Evolutionary conservation across 2,113 vertebrate genomes (phyloP).

Genomic region (Oncorhynchus clarkii): DNA sequence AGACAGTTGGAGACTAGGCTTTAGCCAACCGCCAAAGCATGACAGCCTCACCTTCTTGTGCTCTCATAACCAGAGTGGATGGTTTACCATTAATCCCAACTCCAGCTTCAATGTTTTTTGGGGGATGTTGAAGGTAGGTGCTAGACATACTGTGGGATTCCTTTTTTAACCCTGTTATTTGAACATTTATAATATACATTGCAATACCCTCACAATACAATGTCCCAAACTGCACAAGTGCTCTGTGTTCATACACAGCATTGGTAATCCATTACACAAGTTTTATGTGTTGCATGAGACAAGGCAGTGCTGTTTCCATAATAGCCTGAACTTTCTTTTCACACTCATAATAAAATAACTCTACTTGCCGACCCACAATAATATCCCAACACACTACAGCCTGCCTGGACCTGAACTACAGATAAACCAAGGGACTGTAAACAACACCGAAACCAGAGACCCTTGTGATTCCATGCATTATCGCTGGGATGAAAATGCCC

Average conservation of each 20-base stretch:
- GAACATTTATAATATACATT: too few relatives aligned
- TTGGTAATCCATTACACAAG: neutral
- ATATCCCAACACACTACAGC: neutral
- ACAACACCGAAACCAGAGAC: constrained; percentile 7
- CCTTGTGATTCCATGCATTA: neutral
- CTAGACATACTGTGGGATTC: neutral
- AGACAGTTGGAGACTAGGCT: neutral
- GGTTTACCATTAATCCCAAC: neutral
- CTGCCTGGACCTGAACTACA: neutral
- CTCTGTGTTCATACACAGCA: neutral
- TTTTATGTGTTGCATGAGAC: neutral
- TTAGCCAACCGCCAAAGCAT: neutral
- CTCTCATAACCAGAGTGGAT: constrained; percentile 12
- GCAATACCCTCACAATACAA: neutral
- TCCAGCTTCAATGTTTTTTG: neutral
- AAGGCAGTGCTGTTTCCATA: neutral
- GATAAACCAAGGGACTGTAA: neutral
- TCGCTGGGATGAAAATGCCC: constrained; percentile 21
- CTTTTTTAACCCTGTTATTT: neutral
- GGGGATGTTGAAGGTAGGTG: neutral
- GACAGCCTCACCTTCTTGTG: neutral
- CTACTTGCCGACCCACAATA: neutral
- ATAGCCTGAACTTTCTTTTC: constrained; percentile 6
- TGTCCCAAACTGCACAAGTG: neutral
- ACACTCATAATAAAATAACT: neutral